Evolutionary conservation across 2,888 invertebrate species (phyloP).

Genomic region (Falcaria lacertinaria): DNA sequence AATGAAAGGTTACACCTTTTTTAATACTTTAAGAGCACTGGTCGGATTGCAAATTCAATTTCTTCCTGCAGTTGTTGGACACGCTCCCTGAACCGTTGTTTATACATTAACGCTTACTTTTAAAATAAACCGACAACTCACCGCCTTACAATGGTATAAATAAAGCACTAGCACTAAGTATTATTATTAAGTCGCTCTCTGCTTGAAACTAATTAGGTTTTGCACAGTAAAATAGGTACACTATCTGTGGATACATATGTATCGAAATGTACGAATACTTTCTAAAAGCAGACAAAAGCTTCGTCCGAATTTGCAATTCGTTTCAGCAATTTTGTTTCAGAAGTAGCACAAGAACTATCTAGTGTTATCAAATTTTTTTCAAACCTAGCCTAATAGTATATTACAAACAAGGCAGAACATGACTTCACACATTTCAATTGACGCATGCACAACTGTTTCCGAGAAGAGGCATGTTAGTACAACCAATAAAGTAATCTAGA

Average conservation of each 20-base stretch:
- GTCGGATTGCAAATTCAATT: constrained; percentile 62
- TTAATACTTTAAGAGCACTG: constrained; percentile 44
- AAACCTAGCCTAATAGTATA: no score
- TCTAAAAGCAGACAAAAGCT: background rate
- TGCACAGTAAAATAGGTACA: no score
- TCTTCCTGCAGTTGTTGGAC: constrained; percentile 40
- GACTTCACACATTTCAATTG: background rate
- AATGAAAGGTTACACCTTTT: constrained; percentile 41
- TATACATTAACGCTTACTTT: constrained; percentile 39
- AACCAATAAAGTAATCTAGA: constrained; percentile 24
- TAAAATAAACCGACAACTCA: constrained; percentile 48
- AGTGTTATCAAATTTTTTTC: background rate
- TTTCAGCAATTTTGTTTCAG: background rate
- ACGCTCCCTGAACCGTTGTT: constrained; percentile 34
- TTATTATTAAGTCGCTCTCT: no score
- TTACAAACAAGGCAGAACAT: background rate
- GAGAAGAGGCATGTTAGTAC: constrained; percentile 8
- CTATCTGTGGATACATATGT: no score
- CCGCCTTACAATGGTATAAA: constrained; percentile 4
- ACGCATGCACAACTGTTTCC: background rate
- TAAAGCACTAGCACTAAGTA: constrained; percentile 2
- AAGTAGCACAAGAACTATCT: background rate
- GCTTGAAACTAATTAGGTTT: background rate
- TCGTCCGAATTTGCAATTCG: background rate
- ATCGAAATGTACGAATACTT: no score